Conservation (phyloP, 2,797 vertebrate genomes). For the Rhadinocentrus ornatus region DNA sequence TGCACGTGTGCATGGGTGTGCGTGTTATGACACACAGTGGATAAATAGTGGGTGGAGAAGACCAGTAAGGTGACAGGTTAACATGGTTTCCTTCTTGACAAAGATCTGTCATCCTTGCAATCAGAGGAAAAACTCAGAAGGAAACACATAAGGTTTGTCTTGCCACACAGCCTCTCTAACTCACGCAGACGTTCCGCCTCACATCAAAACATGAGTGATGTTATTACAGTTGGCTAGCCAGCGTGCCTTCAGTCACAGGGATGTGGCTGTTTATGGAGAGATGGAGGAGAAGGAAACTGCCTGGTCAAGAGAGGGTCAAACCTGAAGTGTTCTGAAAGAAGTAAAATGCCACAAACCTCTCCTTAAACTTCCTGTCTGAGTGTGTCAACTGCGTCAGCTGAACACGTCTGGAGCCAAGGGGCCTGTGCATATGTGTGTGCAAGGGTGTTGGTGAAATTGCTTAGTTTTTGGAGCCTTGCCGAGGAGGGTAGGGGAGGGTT, state of each 20-base stretch:
- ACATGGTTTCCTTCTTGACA: conserved; percentile 65
- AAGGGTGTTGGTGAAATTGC: conserved; percentile 40
- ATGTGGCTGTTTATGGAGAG: conserved; percentile 82
- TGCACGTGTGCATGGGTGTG: conserved; percentile 32
- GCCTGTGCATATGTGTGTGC: conserved; percentile 34
- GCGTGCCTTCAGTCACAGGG: conserved; percentile 72
- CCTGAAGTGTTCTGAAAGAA: conserved; percentile 77
- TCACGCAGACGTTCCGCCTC: conserved; percentile 58
- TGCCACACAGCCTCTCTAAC: conserved; percentile 31
- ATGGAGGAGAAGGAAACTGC: conserved; percentile 75
- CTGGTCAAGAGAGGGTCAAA: conserved; percentile 82
- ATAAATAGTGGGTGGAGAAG: conserved; percentile 62
- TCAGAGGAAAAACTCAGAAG: conserved; percentile 65
- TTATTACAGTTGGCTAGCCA: conserved; percentile 77
- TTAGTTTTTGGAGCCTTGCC: conserved; percentile 47
- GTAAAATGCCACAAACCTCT: conserved; percentile 82
- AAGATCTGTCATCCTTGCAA: conserved; percentile 63
- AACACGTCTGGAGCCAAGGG: conserved; percentile 78
- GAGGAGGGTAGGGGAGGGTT: conserved; percentile 41
- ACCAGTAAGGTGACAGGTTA: conserved; percentile 66
- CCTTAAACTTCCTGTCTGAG: conserved; percentile 80
- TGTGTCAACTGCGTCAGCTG: conserved; percentile 81
- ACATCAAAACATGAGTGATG: conserved; percentile 82
- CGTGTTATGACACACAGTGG: conserved; percentile 56
- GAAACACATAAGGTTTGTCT: conserved; percentile 37